A percentile compares a stretch with the other conserved stretches of the same genome.
These are phyloP conservation scores for Colaptes auratus DNA, from an alignment of 2,113 vertebrate species.

Conservation along the genomic window DNA sequence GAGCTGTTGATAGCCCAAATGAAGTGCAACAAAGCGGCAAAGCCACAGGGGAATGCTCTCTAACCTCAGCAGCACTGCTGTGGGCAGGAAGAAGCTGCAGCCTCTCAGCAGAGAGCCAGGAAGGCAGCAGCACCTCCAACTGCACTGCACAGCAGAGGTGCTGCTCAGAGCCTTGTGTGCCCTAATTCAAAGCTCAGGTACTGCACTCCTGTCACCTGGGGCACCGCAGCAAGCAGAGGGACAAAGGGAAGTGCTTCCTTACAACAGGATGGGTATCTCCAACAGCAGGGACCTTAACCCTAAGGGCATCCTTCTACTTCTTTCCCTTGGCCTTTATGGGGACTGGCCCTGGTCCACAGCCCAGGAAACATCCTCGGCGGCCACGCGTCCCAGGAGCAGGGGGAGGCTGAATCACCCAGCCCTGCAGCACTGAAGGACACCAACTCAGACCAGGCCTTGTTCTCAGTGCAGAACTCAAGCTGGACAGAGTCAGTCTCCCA, in stretches of 20 bases:
- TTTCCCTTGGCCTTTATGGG: neutral
- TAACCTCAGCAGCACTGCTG: neutral
- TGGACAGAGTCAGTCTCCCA: neutral
- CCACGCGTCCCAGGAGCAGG: neutral
- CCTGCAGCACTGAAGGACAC: neutral
- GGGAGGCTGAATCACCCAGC: neutral
- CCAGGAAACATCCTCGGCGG: neutral
- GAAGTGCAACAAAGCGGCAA: neutral
- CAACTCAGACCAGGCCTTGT: neutral
- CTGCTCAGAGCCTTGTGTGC: neutral
- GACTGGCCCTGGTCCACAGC: neutral
- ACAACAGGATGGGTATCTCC: neutral
- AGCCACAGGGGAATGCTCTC: neutral
- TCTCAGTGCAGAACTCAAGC: neutral
- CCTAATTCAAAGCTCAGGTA: neutral
- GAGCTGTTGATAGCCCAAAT: neutral
- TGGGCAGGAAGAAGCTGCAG: neutral
- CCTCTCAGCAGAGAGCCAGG: neutral
- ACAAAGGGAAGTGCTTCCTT: neutral
- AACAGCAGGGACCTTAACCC: neutral
- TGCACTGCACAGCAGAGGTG: neutral
- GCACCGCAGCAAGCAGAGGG: too few species aligned
- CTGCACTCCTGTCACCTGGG: too few species aligned
- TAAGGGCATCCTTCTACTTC: neutral
- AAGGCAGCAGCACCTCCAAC: neutral